These are phyloP conservation scores for Coenonympha arcania DNA, from an alignment of 2,888 invertebrate species.

Conservation along the genomic window DNA sequence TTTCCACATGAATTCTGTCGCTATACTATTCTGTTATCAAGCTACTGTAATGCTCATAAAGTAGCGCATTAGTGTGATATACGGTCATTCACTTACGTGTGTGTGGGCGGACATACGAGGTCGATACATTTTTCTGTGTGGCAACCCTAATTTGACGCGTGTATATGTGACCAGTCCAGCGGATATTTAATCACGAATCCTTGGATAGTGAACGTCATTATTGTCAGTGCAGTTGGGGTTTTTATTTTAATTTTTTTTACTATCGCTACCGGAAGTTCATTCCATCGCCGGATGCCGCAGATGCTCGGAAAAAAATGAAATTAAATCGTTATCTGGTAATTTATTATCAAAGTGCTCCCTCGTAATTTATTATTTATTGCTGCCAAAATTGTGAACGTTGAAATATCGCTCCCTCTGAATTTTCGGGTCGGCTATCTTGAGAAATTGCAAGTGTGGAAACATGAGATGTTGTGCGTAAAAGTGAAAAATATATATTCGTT, in stretches of 20 bases:
- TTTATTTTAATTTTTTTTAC: slow-evolving; percentile 13
- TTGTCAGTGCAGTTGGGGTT: slow-evolving; percentile 19
- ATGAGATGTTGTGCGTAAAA: not conserved
- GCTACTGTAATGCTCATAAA: not conserved
- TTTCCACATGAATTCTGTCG: too few relatives aligned
- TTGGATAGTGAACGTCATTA: slow-evolving; percentile 21
- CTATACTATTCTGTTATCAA: not conserved
- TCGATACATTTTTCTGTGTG: slow-evolving; percentile 13
- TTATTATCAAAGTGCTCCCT: slow-evolving; percentile 11
- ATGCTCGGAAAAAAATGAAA: slow-evolving; percentile 17
- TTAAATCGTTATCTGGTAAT: slow-evolving; percentile 18
- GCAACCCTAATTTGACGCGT: slow-evolving; percentile 17
- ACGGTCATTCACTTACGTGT: too few relatives aligned
- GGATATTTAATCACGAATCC: slow-evolving; percentile 20
- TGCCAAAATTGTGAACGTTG: slow-evolving; percentile 7
- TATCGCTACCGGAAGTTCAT: slow-evolving; percentile 28
- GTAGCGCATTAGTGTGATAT: not conserved
- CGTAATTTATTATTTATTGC: slow-evolving; percentile 21
- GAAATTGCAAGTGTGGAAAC: slow-evolving; percentile 2
- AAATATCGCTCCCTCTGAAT: not conserved
- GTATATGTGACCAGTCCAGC: slow-evolving; percentile 11
- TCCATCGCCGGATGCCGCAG: slow-evolving; percentile 26
- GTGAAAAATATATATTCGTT: not conserved
- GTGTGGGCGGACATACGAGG: not conserved
- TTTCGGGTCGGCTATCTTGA: not conserved